phyloP scores from a whole-genome alignment of 2,113 vertebrate genomes.

The Nesogale talazaci region DNA sequence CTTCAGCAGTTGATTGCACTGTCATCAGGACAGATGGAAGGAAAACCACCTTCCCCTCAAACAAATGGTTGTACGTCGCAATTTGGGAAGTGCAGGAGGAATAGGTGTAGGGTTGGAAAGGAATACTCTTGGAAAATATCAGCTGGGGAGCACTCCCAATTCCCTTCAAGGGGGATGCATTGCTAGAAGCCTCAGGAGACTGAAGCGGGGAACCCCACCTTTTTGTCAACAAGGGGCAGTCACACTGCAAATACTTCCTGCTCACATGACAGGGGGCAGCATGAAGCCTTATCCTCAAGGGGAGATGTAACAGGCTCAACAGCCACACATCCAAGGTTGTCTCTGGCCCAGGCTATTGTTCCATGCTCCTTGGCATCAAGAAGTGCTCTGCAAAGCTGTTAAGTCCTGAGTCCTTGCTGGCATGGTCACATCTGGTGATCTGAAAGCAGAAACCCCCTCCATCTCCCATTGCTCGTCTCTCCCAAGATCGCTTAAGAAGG shows the following conservation, averaged over 20 bases:
- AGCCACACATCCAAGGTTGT: background rate
- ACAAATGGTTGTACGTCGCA: constrained; percentile 30
- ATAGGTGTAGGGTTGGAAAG: background rate
- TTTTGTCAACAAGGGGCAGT: background rate
- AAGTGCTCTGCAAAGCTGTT: background rate
- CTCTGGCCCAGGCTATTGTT: background rate
- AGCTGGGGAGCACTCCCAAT: background rate
- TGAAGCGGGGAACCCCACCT: background rate
- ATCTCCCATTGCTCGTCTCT: background rate
- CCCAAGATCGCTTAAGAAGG: background rate
- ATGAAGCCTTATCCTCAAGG: background rate
- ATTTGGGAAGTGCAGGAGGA: background rate
- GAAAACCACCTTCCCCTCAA: constrained; percentile 30
- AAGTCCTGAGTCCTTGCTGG: background rate
- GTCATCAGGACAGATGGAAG: background rate
- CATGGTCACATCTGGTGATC: background rate
- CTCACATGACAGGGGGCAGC: background rate
- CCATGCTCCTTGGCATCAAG: background rate
- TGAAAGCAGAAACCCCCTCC: background rate
- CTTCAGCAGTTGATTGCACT: background rate
- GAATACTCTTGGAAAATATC: background rate
- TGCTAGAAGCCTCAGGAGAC: background rate
- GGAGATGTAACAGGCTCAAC: background rate
- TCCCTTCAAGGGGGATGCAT: background rate
- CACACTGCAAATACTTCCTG: background rate